Conservation (phyloP, 2,797 vertebrate species). For the Mus caroli region DNA sequence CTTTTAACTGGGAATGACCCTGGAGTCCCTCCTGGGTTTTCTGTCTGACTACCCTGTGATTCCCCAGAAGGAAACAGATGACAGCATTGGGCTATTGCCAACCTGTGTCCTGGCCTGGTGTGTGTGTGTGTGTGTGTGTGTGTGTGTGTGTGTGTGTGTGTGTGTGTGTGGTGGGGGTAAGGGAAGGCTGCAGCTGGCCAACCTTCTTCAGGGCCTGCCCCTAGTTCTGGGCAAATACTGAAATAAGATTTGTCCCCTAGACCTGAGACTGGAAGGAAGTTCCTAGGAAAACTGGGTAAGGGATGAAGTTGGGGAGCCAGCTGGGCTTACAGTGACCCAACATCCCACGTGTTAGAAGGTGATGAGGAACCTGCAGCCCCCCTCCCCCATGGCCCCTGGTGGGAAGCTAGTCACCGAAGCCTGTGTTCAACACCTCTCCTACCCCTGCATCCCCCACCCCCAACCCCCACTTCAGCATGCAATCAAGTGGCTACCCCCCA, state of each 20-base stretch:
- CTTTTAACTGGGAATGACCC: background rate
- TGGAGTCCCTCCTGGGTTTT: background rate
- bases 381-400: background rate
- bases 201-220: background rate
- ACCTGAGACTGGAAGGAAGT: constrained; percentile 48
- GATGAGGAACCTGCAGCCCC: background rate
- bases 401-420: background rate
- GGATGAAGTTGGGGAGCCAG: background rate
- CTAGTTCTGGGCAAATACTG: background rate
- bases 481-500: background rate
- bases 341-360: background rate
- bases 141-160: no score
- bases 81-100: rapidly evolving
- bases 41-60: background rate
- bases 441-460: background rate
- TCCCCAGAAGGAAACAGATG: background rate
- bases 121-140: no score
- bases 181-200: rapidly evolving
- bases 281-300: background rate
- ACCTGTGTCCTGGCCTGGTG: background rate
- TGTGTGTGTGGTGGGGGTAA: no score
- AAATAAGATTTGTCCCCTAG: constrained; percentile 45
- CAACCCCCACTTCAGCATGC: background rate
- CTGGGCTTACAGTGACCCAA: constrained; percentile 11
- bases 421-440: background rate